Base-by-base conservation (phyloP, 2,113 vertebrate genomes). In the Ia io region DNA sequence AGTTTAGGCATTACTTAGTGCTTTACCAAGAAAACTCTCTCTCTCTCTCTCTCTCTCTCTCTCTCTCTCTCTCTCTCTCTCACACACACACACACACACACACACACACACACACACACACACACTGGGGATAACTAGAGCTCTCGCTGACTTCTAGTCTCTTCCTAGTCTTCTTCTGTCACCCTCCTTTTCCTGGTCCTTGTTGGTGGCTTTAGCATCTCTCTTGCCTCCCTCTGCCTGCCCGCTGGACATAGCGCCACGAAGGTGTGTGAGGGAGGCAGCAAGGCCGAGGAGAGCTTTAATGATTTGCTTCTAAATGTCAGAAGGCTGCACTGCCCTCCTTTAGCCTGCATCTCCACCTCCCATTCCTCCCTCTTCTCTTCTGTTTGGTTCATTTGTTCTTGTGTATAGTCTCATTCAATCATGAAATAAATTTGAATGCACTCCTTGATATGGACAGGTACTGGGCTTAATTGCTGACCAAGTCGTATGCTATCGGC, bases 71-170 rank as follows among this genome's bases (percentile, higher is more conserved):
- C 5, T 32, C 61, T 30, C 59, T 25, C 59, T 25, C 59, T 25
- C 37, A 23, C 56, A 17, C 63, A n/a, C 30, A 67, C 63, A 67
- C 63, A 67, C 32, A 67, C 42, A 49, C 44, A 4, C 0, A 20
- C 1, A 4, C 25, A 6, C 12, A 1, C 1, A 67, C 32, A 67
- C 42, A 49, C 44, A 4, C 0, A 16, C 1, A 4, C 25, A 6
- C 12, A 0, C 0, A 25, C n/a, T 47, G 0, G 9, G 35, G 51
- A 9, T 28, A 3, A 3, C 40, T 1, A 22, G 47, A 20, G 23
- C 69, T 65, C 61, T 30, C 0, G 0, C 42, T 25, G 1, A 12
- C 59, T 61, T 16, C 13, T 0, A 11, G 28, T 25, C 28, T 44
- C 18, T 16, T 37, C 47, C 1, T 56, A 23, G 13, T 25, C 8